Base-by-base conservation (phyloP, 2,113 vertebrate genomes). In the Neofelis nebulosa region DNA sequence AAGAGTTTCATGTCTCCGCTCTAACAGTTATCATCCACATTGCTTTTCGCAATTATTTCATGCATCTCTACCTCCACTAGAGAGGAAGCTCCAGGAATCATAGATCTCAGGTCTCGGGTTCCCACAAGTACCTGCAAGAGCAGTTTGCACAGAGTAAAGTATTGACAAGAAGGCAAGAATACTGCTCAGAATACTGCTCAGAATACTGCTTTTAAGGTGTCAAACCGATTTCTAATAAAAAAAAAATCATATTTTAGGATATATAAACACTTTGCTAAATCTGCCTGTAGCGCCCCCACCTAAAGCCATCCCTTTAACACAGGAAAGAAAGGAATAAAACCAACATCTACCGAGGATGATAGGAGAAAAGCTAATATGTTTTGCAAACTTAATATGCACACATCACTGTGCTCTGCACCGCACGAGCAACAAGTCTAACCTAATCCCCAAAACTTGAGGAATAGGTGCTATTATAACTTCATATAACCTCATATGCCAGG, bases 201-300 rank as follows among this genome's bases (percentile, higher is more conserved):
- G 4, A 38, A 38, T 38, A 38, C 38, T 38, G 38, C 31, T 95
- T 92, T 52, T 73, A 79, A 94, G 29, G 52, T 84, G 52, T 91
- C 50, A 61, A 86, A 86, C 7, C 1, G 33, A 61, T 95, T 97
- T 91, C 81, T 76, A 78, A 61, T 61, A 88, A 82, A 27, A 38
- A 27, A 38, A 38, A 93, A 82, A 91, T 12, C 14, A 12, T 82
- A 68, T 71, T 84, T 85, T 41, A 31, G 13, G 80, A 80, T 86
- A 79, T 94, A 16, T 25, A 71, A 85, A 95, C 50, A 86, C 90
- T 93, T 91, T 86, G 31, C 66, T 81, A 38, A 76, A 14, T 89
- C 5, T 50, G n/a, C 41, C 81, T 82, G 14, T 2, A 71, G 7
- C 4, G 4, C 2, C 31, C 3, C 11, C 74, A 38, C 10, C 13